phyloP scores from a whole-genome alignment of 2,888 invertebrate species.

The Malthinus seriepunctatus region DNA sequence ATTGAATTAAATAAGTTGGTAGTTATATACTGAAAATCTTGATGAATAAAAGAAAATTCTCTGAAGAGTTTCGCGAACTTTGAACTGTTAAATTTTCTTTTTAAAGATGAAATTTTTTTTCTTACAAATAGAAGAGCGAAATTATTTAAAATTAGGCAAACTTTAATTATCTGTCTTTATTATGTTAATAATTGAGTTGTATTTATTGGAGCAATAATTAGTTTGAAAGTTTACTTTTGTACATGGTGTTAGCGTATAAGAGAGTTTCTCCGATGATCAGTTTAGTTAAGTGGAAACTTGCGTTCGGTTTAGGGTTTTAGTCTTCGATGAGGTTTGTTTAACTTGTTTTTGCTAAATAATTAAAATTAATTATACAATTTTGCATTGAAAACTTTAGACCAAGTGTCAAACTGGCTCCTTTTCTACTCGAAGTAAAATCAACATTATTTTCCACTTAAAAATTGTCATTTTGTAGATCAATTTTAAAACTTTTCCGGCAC shows the following conservation, averaged over 20 bases:
- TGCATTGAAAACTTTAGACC: conserved; percentile 20
- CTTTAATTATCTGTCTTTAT: too few species aligned
- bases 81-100: too few species aligned
- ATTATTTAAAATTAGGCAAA: too few species aligned
- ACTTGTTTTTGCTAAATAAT: conserved; percentile 24
- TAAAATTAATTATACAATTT: conserved; percentile 22
- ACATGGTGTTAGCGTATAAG: conserved; percentile 2
- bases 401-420: conserved; percentile 26
- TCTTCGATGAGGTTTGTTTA: conserved; percentile 4
- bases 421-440: conserved; percentile 31
- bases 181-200: too few species aligned
- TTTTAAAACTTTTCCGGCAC: conserved; percentile 34
- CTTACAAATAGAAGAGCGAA: too few species aligned
- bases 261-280: conserved; percentile 12
- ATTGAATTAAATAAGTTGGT: too few species aligned
- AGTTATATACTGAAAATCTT: too few species aligned
- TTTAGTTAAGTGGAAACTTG: conserved; percentile 21
- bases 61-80: too few species aligned
- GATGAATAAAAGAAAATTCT: too few species aligned
- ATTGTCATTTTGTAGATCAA: conserved; percentile 34
- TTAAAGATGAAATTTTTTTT: too few species aligned
- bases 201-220: background rate
- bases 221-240: background rate
- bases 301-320: conserved; percentile 9
- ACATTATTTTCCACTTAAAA: conserved; percentile 41